Conservation (phyloP, 2,113 vertebrate genomes). For the Clinocottus analis region DNA sequence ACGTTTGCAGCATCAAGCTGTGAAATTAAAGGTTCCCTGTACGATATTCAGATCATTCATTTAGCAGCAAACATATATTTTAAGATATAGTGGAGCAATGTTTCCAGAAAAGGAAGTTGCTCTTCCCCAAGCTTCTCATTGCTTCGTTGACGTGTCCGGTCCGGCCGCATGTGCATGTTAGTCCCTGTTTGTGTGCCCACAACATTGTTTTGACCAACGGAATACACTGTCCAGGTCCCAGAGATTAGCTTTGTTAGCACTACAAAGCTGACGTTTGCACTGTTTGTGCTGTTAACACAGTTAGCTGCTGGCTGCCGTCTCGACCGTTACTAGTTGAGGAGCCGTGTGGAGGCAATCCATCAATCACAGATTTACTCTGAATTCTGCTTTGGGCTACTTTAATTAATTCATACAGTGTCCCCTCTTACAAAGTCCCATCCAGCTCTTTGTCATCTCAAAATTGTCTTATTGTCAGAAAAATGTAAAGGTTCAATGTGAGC, state of each 20-base stretch:
- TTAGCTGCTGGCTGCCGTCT: not conserved
- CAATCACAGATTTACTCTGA: not conserved
- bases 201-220: not conserved
- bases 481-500: constrained; percentile 4
- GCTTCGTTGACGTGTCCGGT: not conserved
- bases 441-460: not conserved
- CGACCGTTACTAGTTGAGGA: not conserved
- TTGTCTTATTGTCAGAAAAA: not conserved
- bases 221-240: not conserved
- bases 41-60: not conserved
- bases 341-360: not conserved
- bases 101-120: not conserved
- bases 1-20: not conserved
- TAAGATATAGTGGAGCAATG: not conserved
- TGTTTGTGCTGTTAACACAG: not conserved
- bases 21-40: not conserved
- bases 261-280: not conserved
- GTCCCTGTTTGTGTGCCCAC: not conserved
- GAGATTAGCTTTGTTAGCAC: not conserved
- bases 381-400: not conserved
- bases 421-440: not conserved
- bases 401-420: not conserved
- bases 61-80: not conserved
- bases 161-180: not conserved
- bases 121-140: not conserved